These are phyloP conservation scores for Hydrochoerus hydrochaeris DNA, from an alignment of 2,113 vertebrate genomes.

Conservation along the genomic window DNA sequence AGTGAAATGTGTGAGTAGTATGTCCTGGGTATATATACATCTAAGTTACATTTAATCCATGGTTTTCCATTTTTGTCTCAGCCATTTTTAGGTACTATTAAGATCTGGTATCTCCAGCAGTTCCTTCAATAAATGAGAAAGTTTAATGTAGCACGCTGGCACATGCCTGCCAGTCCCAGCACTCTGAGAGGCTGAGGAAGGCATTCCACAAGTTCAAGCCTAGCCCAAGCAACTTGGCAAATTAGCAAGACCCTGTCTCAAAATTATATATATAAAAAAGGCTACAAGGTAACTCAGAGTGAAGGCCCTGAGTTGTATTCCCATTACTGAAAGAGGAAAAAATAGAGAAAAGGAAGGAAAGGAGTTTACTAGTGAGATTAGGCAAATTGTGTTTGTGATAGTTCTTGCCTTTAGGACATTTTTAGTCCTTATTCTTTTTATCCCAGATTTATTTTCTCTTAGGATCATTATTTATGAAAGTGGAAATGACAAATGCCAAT, in stretches of 20 bases:
- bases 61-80: constrained; percentile 35
- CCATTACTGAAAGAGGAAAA: not conserved
- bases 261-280: not conserved
- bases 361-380: not conserved
- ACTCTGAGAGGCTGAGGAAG: not conserved
- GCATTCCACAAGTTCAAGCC: not conserved
- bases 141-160: not conserved
- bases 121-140: constrained; percentile 17
- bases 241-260: not conserved
- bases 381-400: constrained; percentile 1
- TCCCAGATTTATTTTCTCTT: constrained; percentile 11
- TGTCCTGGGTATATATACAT: not conserved
- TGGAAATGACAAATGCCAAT: constrained; percentile 58
- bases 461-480: constrained; percentile 53
- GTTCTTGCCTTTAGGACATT: not conserved
- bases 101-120: not conserved
- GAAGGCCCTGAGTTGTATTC: not conserved
- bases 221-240: not conserved
- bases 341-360: not conserved
- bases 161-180: not conserved
- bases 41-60: not conserved
- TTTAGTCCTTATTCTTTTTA: not conserved
- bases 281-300: not conserved
- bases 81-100: not conserved
- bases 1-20: not conserved